Base-by-base conservation (phyloP, 2,888 invertebrate species). In the Drosophila kuntzei region DNA sequence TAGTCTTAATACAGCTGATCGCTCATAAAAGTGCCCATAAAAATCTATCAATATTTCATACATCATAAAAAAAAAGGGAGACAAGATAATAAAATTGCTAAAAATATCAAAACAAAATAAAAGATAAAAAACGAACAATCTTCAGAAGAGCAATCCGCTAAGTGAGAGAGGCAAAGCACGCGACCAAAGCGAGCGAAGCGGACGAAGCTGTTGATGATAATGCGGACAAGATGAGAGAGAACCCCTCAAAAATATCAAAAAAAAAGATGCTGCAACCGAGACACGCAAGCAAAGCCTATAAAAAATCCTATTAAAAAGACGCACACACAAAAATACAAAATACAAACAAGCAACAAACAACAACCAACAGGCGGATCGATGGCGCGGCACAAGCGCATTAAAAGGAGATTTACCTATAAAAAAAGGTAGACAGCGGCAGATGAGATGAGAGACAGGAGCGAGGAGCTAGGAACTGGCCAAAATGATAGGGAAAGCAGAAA, bases 241-340 rank as follows among this genome's bases (percentile, higher is more conserved):
- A 58, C 67, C 77, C 72, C 80, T 76, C 46, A 7, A n/a, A 4
- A 12, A 37, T 3, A 5, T 4, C 0, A 7, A 22, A 9, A 20
- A 55, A 58, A 39, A 75, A 65, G 78, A 77, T 71, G 69, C 58
- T 70, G 72, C 64, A 64, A 59, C 25, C 50, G 36, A 59, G 75
- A 74, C 57, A 60, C 61, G 63, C 53, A n/a, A 34, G 43, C 41
- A 46, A 74, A 77, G 74, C 72, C 76, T 76, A 87, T 80, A 83
- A 80, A 89, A 89, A 87, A 87, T 89, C 89, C 85, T 83, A 87
- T 89, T 87, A 83, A 87, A 87, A 82, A 81, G 73, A 81, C 71
- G 71, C 61, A 78, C 71, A 79, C 73, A 77, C 68, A 44, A 43
- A 66, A 77, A 71, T 68, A 63, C 62, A 55, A 64, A 71, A 69